Evolutionary conservation across 1,140 invertebrate species (phyloP).

Genomic region (Aleiodes sp.): DNA sequence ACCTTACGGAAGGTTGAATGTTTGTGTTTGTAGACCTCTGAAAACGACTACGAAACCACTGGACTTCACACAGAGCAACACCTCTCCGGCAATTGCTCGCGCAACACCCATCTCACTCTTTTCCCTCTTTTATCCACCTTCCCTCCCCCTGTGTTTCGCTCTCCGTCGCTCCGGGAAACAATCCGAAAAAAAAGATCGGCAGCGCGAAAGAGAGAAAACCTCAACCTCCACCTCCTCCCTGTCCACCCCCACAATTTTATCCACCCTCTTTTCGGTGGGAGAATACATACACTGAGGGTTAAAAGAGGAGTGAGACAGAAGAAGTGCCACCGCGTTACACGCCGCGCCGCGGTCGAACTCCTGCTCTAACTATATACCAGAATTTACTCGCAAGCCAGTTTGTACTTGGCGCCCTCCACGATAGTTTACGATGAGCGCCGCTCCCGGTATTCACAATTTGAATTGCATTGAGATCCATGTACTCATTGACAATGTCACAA

Average conservation of each 20-base stretch:
- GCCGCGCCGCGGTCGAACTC: conserved; percentile 44
- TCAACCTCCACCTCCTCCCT: not conserved
- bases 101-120: conserved; percentile 33
- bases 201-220: conserved; percentile 24
- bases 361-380: conserved; percentile 34
- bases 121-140: conserved; percentile 24
- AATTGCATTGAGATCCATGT: not conserved
- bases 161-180: conserved; percentile 45
- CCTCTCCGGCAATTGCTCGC: conserved; percentile 38
- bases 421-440: conserved; percentile 40
- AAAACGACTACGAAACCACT: conserved; percentile 16
- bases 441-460: not conserved
- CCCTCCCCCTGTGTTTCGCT: conserved; percentile 35
- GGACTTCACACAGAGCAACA: conserved; percentile 8
- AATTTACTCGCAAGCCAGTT: conserved; percentile 49
- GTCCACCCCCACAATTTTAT: not conserved
- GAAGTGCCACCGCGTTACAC: conserved; percentile 55
- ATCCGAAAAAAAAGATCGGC: conserved; percentile 19
- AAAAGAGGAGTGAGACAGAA: conserved; percentile 41
- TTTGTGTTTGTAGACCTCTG: conserved; percentile 4
- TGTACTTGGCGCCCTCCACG: conserved; percentile 57
- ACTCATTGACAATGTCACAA: not conserved
- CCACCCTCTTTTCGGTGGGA: conserved; percentile 26
- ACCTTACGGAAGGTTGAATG: not conserved
- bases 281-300: conserved; percentile 35